A percentile compares a stretch with the other conserved stretches of the same genome.
These are phyloP conservation scores for Atta cephalotes DNA, from an alignment of 1,140 invertebrate genomes.

Conservation along the genomic window DNA sequence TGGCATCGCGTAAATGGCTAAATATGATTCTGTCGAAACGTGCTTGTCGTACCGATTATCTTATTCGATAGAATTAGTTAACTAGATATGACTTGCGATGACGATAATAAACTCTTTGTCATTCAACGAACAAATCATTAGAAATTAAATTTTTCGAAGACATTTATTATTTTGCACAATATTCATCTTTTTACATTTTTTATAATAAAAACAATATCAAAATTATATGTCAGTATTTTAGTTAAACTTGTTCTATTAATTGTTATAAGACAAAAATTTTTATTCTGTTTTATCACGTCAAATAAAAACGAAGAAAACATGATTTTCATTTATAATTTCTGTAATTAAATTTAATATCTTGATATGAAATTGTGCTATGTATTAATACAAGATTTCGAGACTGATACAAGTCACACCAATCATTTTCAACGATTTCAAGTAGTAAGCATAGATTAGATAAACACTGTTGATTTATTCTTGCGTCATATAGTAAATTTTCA, in stretches of 20 bases:
- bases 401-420: background rate
- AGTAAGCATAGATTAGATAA: constrained; percentile 10
- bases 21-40: constrained; percentile 5
- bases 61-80: constrained; percentile 21
- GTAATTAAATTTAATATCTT: background rate
- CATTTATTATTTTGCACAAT: background rate
- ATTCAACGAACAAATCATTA: background rate
- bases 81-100: background rate
- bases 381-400: background rate
- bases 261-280: background rate
- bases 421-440: constrained; percentile 4
- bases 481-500: background rate
- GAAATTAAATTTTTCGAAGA: background rate
- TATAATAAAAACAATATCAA: background rate
- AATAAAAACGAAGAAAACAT: background rate
- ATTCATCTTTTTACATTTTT: background rate
- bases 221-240: background rate
- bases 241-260: background rate
- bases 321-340: background rate
- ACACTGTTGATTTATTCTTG: background rate
- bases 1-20: constrained; percentile 37
- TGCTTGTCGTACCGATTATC: constrained; percentile 10
- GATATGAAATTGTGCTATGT: background rate
- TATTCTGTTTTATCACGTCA: background rate
- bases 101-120: background rate